Evolutionary conservation across 2,113 vertebrate genomes (phyloP).

Genomic region (Serilophus lunatus): DNA sequence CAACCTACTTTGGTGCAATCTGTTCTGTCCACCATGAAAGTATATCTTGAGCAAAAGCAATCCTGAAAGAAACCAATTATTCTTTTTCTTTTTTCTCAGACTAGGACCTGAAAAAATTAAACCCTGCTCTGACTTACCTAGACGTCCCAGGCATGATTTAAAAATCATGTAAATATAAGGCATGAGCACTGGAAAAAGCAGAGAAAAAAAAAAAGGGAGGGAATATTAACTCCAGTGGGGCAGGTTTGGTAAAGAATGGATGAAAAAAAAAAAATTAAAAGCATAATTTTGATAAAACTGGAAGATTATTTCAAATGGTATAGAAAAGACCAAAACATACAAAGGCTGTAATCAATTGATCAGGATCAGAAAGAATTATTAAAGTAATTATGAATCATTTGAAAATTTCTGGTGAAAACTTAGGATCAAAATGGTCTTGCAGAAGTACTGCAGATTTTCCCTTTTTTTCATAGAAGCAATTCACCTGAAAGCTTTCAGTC

Average conservation of each 20-base stretch:
- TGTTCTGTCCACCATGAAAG: not conserved
- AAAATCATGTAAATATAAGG: not conserved
- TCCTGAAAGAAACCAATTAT: not conserved
- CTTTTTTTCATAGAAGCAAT: not conserved
- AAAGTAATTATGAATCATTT: not conserved
- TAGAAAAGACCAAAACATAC: not conserved
- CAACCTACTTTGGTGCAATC: not conserved
- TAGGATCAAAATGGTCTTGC: not conserved
- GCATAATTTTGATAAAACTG: not conserved
- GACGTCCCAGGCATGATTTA: not conserved
- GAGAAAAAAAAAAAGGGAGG: fast-evolving
- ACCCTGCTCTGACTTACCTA: not conserved
- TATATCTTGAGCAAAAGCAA: not conserved
- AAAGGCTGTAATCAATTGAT: not conserved
- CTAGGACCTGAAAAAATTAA: not conserved
- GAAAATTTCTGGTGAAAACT: not conserved
- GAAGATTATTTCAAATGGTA: not conserved
- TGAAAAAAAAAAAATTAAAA: not conserved
- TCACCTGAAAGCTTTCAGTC: not conserved
- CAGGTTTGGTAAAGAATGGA: not conserved
- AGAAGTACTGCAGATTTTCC: not conserved
- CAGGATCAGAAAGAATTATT: not conserved
- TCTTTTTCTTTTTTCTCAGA: not conserved
- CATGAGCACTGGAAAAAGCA: not conserved
- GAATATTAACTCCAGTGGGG: fast-evolving